phyloP scores from a whole-genome alignment of 2,797 vertebrate species.

The Philypnodon macrostomus region DNA sequence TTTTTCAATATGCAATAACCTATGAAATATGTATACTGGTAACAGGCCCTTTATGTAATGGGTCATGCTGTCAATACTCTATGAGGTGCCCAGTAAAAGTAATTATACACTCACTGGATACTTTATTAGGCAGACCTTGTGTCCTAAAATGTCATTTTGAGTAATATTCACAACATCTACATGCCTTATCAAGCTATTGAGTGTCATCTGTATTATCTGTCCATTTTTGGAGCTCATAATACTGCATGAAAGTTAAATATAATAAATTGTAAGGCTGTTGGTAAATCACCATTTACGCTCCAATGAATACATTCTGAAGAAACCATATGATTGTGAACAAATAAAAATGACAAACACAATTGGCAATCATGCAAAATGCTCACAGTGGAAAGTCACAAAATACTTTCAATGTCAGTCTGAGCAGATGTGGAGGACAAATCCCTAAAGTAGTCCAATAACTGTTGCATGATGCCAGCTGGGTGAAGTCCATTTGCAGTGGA shows the following conservation, averaged over 20 bases:
- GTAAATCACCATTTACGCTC: neutral
- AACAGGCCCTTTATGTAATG: neutral
- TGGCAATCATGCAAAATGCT: neutral
- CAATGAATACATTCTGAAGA: neutral
- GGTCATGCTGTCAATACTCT: neutral
- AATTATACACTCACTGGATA: too few species aligned
- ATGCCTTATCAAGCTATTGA: too few species aligned
- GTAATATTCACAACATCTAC: too few species aligned
- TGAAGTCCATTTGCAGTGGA: conserved; percentile 1
- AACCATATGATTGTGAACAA: neutral
- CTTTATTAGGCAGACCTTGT: too few species aligned
- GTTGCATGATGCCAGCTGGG: conserved; percentile 9
- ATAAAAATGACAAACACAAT: neutral
- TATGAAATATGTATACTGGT: conserved; percentile 7
- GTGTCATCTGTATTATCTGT: too few species aligned
- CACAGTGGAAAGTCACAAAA: neutral
- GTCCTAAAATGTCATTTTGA: too few species aligned
- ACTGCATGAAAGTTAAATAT: too few species aligned
- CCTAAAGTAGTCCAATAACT: neutral
- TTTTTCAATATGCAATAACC: neutral
- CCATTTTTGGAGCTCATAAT: too few species aligned
- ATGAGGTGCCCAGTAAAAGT: neutral
- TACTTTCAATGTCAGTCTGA: neutral
- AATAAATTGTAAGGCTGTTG: too few species aligned
- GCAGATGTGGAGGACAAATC: neutral